Evolutionary conservation across 1,140 invertebrate genomes (phyloP).

Genomic region (Mycetomoellerius zeteki): DNA sequence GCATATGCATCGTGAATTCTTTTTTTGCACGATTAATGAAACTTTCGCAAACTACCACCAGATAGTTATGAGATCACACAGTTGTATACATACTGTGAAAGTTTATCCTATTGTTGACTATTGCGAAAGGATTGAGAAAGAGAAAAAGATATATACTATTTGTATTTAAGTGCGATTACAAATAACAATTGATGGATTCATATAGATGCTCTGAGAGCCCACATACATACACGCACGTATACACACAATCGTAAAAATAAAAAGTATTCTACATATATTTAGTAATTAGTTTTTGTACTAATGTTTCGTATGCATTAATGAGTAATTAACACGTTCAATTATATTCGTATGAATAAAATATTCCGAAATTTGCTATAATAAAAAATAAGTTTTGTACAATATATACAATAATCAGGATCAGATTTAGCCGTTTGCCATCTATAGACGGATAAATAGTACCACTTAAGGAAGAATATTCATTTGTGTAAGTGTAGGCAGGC

Average conservation of each 20-base stretch:
- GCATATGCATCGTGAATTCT: background rate
- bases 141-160: background rate
- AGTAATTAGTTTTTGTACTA: constrained; percentile 78
- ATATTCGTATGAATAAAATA: constrained; percentile 33
- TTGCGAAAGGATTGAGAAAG: background rate
- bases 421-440: background rate
- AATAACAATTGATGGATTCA: constrained; percentile 16
- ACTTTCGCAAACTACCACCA: constrained; percentile 6
- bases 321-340: constrained; percentile 41
- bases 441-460: background rate
- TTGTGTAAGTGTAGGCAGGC: background rate
- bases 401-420: constrained; percentile 73
- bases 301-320: constrained; percentile 56
- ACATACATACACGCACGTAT: background rate
- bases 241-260: constrained; percentile 66
- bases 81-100: constrained; percentile 39
- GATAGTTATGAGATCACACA: constrained; percentile 52
- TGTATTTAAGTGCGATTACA: constrained; percentile 1
- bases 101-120: constrained; percentile 41
- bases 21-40: constrained; percentile 14
- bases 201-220: constrained; percentile 28
- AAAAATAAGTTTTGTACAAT: constrained; percentile 72
- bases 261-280: constrained; percentile 72
- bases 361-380: constrained; percentile 27
- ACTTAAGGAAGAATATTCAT: background rate